Conservation (phyloP, 1,140 invertebrate species). For the Scaptomyza montana region DNA sequence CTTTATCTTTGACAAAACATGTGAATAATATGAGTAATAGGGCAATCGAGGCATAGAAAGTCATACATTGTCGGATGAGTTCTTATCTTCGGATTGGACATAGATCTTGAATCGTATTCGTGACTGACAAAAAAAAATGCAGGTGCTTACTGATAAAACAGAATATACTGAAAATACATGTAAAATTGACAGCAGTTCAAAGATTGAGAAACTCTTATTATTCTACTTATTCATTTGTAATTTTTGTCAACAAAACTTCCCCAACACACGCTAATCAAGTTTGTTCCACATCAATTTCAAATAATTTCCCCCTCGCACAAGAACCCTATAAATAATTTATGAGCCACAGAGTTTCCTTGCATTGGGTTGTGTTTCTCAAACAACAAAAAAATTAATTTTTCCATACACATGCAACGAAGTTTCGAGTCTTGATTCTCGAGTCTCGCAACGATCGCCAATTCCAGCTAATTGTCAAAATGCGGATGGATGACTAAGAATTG, state of each 20-base stretch:
- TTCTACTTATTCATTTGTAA: no score
- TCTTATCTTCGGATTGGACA: conserved; percentile 46
- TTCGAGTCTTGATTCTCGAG: background rate
- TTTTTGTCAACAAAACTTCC: no score
- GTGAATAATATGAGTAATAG: conserved; percentile 31
- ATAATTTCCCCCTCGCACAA: background rate
- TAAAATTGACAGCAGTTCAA: background rate
- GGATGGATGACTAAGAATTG: conserved; percentile 36
- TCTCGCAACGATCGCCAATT: conserved; percentile 23
- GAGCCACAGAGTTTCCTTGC: background rate
- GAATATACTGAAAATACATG: background rate
- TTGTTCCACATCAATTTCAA: background rate
- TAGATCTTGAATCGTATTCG: conserved; percentile 38
- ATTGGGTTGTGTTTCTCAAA: background rate
- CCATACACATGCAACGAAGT: background rate
- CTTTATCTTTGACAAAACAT: conserved; percentile 41
- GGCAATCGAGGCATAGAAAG: conserved; percentile 37
- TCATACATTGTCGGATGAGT: conserved; percentile 41
- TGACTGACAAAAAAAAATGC: conserved; percentile 10
- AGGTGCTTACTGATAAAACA: conserved; percentile 27
- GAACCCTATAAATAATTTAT: background rate
- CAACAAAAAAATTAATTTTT: conserved; percentile 12
- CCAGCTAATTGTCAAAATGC: conserved; percentile 21
- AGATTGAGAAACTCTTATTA: background rate
- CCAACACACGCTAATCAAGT: background rate